These are phyloP conservation scores for Tachuris rubrigastra DNA, from an alignment of 2,113 vertebrate species.

Conservation along the genomic window DNA sequence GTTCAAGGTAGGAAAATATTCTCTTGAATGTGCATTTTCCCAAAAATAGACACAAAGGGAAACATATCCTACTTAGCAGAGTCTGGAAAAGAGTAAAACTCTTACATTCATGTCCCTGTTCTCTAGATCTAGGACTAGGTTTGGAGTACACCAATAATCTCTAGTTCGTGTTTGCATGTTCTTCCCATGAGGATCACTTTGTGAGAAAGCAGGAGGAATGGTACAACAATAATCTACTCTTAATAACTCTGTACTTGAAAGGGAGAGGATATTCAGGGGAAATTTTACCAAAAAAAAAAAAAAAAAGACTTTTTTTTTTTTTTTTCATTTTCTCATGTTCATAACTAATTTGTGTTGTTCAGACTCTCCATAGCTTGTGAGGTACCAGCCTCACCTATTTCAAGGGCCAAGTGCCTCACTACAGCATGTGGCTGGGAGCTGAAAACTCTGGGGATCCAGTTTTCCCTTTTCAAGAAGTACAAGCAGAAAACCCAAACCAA, in stretches of 20 bases:
- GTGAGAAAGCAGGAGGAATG: not conserved
- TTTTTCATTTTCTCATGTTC: too few relatives aligned
- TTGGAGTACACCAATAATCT: not conserved
- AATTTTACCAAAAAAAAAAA: too few relatives aligned
- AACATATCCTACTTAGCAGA: not conserved
- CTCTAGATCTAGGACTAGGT: not conserved
- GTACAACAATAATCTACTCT: not conserved
- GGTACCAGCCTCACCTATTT: not conserved
- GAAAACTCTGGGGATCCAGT: not conserved
- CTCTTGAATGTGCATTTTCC: not conserved
- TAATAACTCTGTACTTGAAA: too few relatives aligned
- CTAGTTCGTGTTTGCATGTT: not conserved
- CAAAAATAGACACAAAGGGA: not conserved
- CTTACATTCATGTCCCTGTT: not conserved
- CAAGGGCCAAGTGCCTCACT: not conserved
- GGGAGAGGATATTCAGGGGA: too few relatives aligned
- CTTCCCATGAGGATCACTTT: not conserved
- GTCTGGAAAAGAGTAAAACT: not conserved
- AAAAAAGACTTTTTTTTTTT: too few relatives aligned
- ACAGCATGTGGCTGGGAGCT: not conserved
- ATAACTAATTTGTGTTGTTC: too few relatives aligned
- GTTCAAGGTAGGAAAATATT: not conserved
- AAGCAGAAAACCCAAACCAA: not conserved
- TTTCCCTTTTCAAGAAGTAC: not conserved
- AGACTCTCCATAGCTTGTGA: not conserved